Evolutionary conservation across 2,888 invertebrate genomes (phyloP).

Genomic region (Octonoba sinensis): DNA sequence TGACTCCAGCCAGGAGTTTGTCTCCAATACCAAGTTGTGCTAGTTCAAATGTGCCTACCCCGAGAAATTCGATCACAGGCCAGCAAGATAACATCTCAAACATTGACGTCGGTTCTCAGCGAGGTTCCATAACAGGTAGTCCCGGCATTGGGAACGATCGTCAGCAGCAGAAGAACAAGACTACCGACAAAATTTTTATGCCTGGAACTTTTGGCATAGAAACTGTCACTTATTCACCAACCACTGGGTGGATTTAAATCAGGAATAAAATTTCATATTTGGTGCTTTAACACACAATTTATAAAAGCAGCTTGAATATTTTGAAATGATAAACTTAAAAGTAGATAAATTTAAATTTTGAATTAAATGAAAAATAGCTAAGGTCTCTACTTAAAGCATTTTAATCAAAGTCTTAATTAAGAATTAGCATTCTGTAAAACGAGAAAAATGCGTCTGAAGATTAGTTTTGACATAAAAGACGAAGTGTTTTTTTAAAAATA

Average conservation of each 20-base stretch:
- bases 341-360: no score
- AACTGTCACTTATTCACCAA: constrained; percentile 37
- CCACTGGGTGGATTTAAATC: constrained; percentile 56
- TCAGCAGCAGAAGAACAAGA: not conserved
- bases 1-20: constrained; percentile 47
- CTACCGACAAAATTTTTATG: constrained; percentile 5
- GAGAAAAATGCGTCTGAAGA: no score
- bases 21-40: constrained; percentile 63
- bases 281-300: not conserved
- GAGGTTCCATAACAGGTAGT: constrained; percentile 34
- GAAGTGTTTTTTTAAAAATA: no score
- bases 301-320: not conserved
- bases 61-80: constrained; percentile 58
- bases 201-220: constrained; percentile 52
- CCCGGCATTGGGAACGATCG: constrained; percentile 7
- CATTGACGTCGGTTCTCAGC: not conserved
- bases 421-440: no score
- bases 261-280: not conserved
- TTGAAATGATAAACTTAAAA: not conserved
- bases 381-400: no score
- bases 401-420: no score
- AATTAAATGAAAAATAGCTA: no score
- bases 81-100: constrained; percentile 7
- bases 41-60: constrained; percentile 59
- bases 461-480: no score